Evolutionary conservation across 1,140 invertebrate species (phyloP).

Genomic region (Hetaerina americana): DNA sequence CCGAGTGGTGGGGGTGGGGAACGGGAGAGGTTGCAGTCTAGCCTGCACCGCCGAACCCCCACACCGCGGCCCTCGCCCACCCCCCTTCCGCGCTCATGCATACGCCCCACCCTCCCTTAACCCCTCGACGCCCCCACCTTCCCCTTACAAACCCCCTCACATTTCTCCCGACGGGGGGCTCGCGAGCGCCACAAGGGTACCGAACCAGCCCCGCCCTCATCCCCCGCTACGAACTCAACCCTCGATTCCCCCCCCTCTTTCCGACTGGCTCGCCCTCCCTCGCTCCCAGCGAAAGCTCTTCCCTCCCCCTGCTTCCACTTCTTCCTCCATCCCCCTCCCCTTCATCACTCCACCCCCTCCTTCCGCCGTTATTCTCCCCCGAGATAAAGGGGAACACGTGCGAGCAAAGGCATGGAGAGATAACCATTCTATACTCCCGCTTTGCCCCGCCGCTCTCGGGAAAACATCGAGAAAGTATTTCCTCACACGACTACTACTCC

Average conservation of each 20-base stretch:
- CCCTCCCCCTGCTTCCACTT: too few species aligned
- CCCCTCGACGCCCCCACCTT: too few species aligned
- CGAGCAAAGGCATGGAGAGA: not conserved
- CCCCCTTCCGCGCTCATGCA: not conserved
- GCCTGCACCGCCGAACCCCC: not conserved
- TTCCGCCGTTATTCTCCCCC: not conserved
- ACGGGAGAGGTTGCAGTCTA: not conserved
- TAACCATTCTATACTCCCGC: not conserved
- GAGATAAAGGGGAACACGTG: not conserved
- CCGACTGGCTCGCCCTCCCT: too few species aligned
- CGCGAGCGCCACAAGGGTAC: not conserved
- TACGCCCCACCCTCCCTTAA: too few species aligned
- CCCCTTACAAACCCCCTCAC: not conserved
- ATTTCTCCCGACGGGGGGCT: not conserved
- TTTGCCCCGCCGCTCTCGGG: not conserved
- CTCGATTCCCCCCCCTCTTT: too few species aligned
- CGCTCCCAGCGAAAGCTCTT: too few species aligned
- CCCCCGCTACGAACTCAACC: too few species aligned
- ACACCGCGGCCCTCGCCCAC: not conserved
- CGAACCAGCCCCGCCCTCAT: not conserved
- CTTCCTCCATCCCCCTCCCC: too few species aligned
- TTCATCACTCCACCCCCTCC: not conserved
- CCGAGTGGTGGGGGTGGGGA: too few species aligned
- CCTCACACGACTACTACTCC: too few species aligned
- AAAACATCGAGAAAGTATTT: too few species aligned